Evolutionary conservation across 1,140 invertebrate species (phyloP).

Genomic region (Drosophila lacertosa): DNA sequence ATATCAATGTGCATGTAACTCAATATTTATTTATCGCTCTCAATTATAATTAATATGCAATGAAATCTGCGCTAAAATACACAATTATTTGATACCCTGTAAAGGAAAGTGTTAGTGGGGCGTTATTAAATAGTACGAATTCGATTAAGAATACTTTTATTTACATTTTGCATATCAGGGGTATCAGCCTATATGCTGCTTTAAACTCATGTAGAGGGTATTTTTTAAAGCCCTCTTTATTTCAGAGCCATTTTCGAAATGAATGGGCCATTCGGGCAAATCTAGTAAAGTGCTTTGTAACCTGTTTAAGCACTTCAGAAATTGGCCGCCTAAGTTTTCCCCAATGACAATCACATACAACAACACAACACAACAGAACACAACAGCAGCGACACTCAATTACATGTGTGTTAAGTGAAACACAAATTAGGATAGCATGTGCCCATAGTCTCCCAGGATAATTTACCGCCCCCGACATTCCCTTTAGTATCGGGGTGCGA

Average conservation of each 20-base stretch:
- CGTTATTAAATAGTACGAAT: no score
- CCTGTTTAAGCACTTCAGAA: conserved; percentile 16
- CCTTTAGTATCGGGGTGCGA: neutral
- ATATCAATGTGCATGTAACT: conserved; percentile 8
- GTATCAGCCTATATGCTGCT: no score
- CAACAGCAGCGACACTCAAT: conserved; percentile 22
- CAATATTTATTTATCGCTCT: conserved; percentile 30
- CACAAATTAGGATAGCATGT: conserved; percentile 35
- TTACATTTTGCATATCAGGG: no score
- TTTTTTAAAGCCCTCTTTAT: neutral
- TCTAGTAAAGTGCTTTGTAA: conserved; percentile 18
- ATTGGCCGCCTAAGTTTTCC: conserved; percentile 18
- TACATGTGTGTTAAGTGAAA: conserved; percentile 46
- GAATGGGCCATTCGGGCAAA: neutral
- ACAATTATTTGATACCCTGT: neutral
- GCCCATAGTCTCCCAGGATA: conserved; percentile 12
- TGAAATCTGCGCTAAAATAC: neutral
- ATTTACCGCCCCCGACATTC: conserved; percentile 11
- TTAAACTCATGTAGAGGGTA: neutral
- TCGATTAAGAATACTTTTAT: no score
- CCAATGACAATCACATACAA: conserved; percentile 7
- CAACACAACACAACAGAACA: neutral
- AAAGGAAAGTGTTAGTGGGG: neutral
- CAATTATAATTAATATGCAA: conserved; percentile 22
- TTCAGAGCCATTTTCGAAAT: neutral